These are phyloP conservation scores for Pangasius sanitwongsei DNA, from an alignment of 2,797 vertebrate genomes.

Conservation along the genomic window DNA sequence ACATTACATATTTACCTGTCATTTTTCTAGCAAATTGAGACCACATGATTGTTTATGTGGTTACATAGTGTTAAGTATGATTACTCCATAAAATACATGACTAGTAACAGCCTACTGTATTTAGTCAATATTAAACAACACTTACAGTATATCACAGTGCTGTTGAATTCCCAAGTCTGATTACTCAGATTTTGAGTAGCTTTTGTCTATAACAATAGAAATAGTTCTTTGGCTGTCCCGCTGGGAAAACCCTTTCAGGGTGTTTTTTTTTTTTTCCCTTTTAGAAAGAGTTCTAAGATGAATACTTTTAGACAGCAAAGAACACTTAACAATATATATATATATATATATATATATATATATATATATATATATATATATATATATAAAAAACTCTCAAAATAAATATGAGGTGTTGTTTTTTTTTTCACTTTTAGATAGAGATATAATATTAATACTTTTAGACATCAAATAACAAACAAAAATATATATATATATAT, in stretches of 20 bases:
- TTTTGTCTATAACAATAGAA: not conserved
- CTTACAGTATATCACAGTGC: constrained; percentile 12
- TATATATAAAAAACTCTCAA: not conserved
- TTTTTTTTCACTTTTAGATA: too few relatives aligned
- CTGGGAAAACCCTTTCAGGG: not conserved
- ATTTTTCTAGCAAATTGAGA: not conserved
- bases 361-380: not conserved
- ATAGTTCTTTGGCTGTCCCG: not conserved
- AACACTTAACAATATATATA: not conserved
- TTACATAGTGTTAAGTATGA: not conserved
- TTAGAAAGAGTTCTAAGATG: not conserved
- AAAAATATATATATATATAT: not conserved
- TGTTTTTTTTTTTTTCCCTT: not conserved
- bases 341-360: not conserved
- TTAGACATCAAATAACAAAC: too few relatives aligned
- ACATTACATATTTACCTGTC: not conserved
- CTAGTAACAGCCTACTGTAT: not conserved
- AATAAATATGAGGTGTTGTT: too few relatives aligned
- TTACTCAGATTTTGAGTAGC: not conserved
- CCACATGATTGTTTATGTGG: too few relatives aligned
- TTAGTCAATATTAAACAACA: not conserved
- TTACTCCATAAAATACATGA: not conserved
- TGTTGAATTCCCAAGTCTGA: not conserved
- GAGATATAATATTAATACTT: too few relatives aligned
- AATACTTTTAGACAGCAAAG: not conserved